Percentiles rank a stretch among this genome's conserved stretches.
These are phyloP conservation scores for Varecia variegata DNA, from an alignment of 2,797 vertebrate species.

Conservation along the genomic window DNA sequence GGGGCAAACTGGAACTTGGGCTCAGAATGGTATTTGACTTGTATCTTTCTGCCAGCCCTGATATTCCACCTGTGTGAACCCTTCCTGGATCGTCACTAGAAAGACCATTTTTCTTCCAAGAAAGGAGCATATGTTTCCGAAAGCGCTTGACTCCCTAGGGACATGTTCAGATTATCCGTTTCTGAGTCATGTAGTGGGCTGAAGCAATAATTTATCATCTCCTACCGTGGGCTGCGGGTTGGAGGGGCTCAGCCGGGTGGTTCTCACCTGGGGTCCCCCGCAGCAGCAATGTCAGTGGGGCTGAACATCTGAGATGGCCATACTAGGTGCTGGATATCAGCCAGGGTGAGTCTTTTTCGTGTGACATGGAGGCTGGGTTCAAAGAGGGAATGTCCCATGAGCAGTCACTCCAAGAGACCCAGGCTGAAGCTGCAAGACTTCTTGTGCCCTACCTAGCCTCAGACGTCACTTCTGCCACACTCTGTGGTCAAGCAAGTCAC, in stretches of 20 bases:
- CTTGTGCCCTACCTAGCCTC: background rate
- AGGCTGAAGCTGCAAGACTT: accelerated
- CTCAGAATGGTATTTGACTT: accelerated
- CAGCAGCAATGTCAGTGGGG: no score
- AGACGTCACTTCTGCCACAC: background rate
- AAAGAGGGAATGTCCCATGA: background rate
- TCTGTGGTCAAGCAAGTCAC: background rate
- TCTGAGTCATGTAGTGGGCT: background rate
- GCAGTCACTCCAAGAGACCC: background rate
- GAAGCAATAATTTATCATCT: background rate
- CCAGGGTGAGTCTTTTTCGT: background rate
- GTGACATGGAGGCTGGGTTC: background rate
- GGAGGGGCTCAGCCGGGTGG: background rate
- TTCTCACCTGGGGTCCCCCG: background rate
- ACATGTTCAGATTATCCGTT: background rate
- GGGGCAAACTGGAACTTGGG: background rate
- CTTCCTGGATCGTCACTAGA: background rate
- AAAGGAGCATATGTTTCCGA: background rate
- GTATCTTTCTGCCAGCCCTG: background rate
- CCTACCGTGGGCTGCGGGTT: background rate
- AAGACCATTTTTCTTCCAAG: background rate
- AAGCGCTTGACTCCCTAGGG: background rate
- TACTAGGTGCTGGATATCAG: background rate
- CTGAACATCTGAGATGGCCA: background rate
- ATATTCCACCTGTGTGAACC: background rate